Base-by-base conservation (phyloP, 2,113 vertebrate species). In the Gobio gobio region DNA sequence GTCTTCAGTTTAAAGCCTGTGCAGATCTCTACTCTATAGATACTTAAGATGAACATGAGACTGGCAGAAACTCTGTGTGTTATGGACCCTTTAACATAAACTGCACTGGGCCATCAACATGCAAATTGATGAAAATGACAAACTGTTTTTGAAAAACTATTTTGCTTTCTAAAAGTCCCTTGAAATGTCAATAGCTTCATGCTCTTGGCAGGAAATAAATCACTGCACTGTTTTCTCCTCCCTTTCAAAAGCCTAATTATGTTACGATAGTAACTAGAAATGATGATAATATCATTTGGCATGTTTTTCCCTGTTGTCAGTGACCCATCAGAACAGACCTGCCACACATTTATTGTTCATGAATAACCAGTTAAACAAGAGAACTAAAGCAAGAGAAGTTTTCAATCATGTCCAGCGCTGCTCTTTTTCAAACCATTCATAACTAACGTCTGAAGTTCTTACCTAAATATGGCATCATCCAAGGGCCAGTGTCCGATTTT, bases 361-460 rank as follows among this genome's bases (percentile, higher is more conserved):
- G 64, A 68, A 29, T 36, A 36, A 36, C 29, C 64, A 33, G 29
- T 9, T 68, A 8, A 68, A 68, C 64, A 2, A 68, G 3, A 68
- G 64, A 68, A 68, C 29, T 68, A 68, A 68, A 68, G 33, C 8
- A 20, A 33, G 0, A 40, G 18, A 20, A 20, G 16, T 68, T 40
- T 40, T 40, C 20, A 77, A 58, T 58, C 49, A 51, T 29, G 12
- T 29, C 51, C 20, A 76, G 6, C 4, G 3, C 29, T 22, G 9
- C 51, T 77, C 24, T 20, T 56, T 77, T 36, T 58, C 22, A 85
- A 59, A 73, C 12, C 14, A 59, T 54, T 85, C 84, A 86, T 43
- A 51, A 76, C 49, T 56, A 20, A 20, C 40, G 26, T 63, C 81
- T 83, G 40, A 43, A 49, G 26, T 5, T 72, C 64, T 40, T 58